A percentile compares a stretch with the other conserved stretches of the same genome.
phyloP scores from a whole-genome alignment of 1,140 invertebrate genomes.

The Nebria ingens region DNA sequence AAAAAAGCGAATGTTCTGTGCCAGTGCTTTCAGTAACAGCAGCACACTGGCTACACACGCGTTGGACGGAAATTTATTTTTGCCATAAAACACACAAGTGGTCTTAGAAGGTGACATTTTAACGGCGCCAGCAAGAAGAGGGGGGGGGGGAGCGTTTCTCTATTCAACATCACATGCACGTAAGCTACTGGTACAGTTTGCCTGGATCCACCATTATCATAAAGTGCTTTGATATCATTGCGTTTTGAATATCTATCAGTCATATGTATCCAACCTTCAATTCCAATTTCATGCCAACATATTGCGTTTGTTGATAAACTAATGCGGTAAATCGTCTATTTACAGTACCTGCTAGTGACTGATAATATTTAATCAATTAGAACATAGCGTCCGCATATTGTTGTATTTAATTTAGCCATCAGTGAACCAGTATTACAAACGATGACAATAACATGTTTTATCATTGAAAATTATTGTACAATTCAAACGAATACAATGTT shows the following conservation, averaged over 20 bases:
- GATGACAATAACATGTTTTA: too few relatives aligned
- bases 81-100: constrained; percentile 18
- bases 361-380: too few relatives aligned
- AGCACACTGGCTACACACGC: constrained; percentile 15
- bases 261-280: too few relatives aligned
- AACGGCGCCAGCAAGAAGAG: constrained; percentile 12
- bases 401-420: too few relatives aligned
- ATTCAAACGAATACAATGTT: too few relatives aligned
- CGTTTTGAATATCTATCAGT: constrained; percentile 8
- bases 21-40: constrained; percentile 2
- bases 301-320: too few relatives aligned
- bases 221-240: constrained; percentile 1
- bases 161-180: neutral
- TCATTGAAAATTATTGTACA: too few relatives aligned
- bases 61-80: constrained; percentile 18
- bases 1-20: constrained; percentile 11
- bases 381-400: too few relatives aligned
- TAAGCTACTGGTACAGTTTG: neutral
- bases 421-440: too few relatives aligned
- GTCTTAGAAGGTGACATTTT: constrained; percentile 19
- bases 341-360: too few relatives aligned
- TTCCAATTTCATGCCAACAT: too few relatives aligned
- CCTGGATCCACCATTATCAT: neutral
- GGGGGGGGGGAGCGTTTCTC: neutral
- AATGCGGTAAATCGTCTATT: too few relatives aligned